Conservation (phyloP, 2,888 invertebrate species). For the Epirrita christyi region DNA sequence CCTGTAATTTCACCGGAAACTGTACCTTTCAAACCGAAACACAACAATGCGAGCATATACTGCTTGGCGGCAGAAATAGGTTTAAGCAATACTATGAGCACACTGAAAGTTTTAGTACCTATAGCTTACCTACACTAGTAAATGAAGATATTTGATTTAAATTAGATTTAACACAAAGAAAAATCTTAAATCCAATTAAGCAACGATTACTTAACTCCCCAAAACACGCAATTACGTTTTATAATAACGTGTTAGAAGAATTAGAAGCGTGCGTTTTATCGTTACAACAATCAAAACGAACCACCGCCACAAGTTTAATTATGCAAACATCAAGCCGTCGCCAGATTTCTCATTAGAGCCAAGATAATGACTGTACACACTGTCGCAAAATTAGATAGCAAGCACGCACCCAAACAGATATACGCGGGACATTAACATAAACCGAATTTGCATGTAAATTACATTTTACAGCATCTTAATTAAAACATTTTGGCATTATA, state of each 20-base stretch:
- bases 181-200: too few species aligned
- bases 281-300: conserved; percentile 80
- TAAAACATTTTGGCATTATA: conserved; percentile 86
- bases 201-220: neutral
- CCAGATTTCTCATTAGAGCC: conserved; percentile 85
- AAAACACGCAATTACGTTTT: conserved; percentile 4
- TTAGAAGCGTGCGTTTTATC: conserved; percentile 73
- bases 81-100: too few species aligned
- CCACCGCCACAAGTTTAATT: conserved; percentile 81
- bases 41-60: too few species aligned
- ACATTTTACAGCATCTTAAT: conserved; percentile 86
- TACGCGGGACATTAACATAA: conserved; percentile 85
- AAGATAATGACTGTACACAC: conserved; percentile 85
- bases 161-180: too few species aligned
- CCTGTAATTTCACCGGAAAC: too few species aligned
- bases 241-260: conserved; percentile 31
- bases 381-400: conserved; percentile 85
- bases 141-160: too few species aligned
- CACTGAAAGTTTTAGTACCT: too few species aligned
- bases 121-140: too few species aligned
- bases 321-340: conserved; percentile 84
- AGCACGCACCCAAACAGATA: conserved; percentile 85
- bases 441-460: conserved; percentile 86
- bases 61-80: too few species aligned
- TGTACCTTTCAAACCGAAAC: too few species aligned